Conservation (phyloP, 2,797 vertebrate species). For the Labroides dimidiatus region DNA sequence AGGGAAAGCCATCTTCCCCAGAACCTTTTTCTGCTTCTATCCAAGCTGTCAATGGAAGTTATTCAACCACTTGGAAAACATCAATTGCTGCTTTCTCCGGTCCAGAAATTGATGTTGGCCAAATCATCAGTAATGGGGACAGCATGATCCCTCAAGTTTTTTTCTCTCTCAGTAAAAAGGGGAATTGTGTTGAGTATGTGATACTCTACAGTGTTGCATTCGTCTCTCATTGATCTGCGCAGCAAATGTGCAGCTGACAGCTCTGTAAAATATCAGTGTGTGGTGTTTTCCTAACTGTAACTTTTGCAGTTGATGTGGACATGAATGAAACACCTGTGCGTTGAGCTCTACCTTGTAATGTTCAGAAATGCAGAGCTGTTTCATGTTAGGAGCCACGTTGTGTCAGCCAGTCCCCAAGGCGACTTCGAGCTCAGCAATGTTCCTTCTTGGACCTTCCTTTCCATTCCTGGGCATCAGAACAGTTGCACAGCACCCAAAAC, state of each 20-base stretch:
- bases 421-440: slow-evolving; percentile 49
- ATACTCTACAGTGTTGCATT: slow-evolving; percentile 35
- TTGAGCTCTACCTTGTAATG: slow-evolving; percentile 29
- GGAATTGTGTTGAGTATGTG: slow-evolving; percentile 26
- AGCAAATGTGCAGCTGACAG: slow-evolving; percentile 47
- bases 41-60: slow-evolving; percentile 69
- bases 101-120: slow-evolving; percentile 59
- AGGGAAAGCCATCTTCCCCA: slow-evolving; percentile 63
- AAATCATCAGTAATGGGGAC: slow-evolving; percentile 47
- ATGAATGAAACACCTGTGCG: slow-evolving; percentile 33
- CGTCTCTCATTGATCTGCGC: slow-evolving; percentile 43
- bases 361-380: slow-evolving; percentile 57
- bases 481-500: slow-evolving; percentile 37
- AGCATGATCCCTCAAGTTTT: slow-evolving; percentile 48
- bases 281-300: slow-evolving; percentile 36
- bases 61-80: slow-evolving; percentile 71
- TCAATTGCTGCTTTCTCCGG: slow-evolving; percentile 53
- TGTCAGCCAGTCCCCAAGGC: slow-evolving; percentile 55
- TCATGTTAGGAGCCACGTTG: slow-evolving; percentile 55
- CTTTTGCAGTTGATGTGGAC: slow-evolving; percentile 42
- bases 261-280: slow-evolving; percentile 57
- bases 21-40: slow-evolving; percentile 69
- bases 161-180: slow-evolving; percentile 51
- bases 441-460: slow-evolving; percentile 62
- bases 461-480: slow-evolving; percentile 57